Evolutionary conservation across 2,888 invertebrate species (phyloP).

Genomic region (Plusia festucae): DNA sequence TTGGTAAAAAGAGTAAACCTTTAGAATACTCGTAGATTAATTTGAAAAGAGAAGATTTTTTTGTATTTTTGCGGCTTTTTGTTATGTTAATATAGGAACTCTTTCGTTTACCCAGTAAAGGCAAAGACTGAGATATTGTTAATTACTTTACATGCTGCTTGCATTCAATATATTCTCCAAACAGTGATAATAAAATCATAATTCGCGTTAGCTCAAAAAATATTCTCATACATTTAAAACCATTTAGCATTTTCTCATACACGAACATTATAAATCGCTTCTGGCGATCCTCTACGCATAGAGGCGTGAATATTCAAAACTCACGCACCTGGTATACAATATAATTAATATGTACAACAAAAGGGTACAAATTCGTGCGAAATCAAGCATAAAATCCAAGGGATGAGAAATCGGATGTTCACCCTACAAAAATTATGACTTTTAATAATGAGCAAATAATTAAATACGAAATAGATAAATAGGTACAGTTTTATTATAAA

Average conservation of each 20-base stretch:
- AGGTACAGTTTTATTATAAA: not conserved
- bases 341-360: slow-evolving; percentile 68
- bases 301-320: slow-evolving; percentile 68
- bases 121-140: no score
- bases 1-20: no score
- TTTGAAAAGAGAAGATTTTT: no score
- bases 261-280: slow-evolving; percentile 48
- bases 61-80: no score
- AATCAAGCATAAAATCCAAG: slow-evolving; percentile 75
- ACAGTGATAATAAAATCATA: not conserved
- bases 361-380: slow-evolving; percentile 54
- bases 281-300: slow-evolving; percentile 44
- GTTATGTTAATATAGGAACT: no score
- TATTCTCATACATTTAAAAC: slow-evolving; percentile 6
- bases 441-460: slow-evolving; percentile 20
- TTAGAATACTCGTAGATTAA: no score
- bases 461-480: slow-evolving; percentile 18
- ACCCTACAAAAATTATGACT: slow-evolving; percentile 25
- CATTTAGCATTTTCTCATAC: slow-evolving; percentile 2
- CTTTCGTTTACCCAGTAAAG: no score
- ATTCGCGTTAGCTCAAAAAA: not conserved
- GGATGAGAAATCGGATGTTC: slow-evolving; percentile 25
- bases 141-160: no score
- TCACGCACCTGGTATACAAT: slow-evolving; percentile 53
- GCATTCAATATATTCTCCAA: no score